Evolutionary conservation across 2,113 vertebrate genomes (phyloP).

Genomic region (Pelmatolapia mariae): DNA sequence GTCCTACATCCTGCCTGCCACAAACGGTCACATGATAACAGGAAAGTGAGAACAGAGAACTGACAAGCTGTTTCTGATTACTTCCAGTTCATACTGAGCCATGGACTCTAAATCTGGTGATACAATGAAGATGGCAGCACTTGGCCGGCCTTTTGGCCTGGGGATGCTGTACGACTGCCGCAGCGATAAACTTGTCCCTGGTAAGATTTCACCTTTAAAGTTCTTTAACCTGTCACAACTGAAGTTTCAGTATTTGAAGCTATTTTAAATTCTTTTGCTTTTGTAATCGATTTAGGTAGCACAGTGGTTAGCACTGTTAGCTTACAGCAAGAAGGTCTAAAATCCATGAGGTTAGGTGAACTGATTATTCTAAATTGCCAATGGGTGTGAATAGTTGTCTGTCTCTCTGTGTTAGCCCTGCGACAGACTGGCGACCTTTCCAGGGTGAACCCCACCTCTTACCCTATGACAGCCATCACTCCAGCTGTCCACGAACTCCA

Average conservation of each 20-base stretch:
- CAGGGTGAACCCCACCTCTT: not conserved
- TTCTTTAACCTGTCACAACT: not conserved
- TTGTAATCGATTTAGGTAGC: accelerated
- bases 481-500: no score
- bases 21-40: not conserved
- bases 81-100: not conserved
- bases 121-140: not conserved
- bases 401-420: not conserved
- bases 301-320: not conserved
- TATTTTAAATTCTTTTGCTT: not conserved
- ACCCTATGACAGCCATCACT: not conserved
- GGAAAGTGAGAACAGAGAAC: not conserved
- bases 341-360: not conserved
- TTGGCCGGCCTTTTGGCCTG: not conserved
- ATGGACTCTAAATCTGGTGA: not conserved
- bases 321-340: not conserved
- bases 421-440: not conserved
- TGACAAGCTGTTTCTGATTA: not conserved
- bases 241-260: no score
- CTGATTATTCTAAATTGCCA: not conserved
- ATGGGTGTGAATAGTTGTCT: not conserved
- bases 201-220: not conserved
- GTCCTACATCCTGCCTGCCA: not conserved
- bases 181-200: not conserved
- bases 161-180: conserved; percentile 34